A percentile compares a stretch with the other conserved stretches of the same genome.
Evolutionary conservation across 2,888 invertebrate genomes (phyloP).

Genomic region (Drosophila nr. perissopoda): DNA sequence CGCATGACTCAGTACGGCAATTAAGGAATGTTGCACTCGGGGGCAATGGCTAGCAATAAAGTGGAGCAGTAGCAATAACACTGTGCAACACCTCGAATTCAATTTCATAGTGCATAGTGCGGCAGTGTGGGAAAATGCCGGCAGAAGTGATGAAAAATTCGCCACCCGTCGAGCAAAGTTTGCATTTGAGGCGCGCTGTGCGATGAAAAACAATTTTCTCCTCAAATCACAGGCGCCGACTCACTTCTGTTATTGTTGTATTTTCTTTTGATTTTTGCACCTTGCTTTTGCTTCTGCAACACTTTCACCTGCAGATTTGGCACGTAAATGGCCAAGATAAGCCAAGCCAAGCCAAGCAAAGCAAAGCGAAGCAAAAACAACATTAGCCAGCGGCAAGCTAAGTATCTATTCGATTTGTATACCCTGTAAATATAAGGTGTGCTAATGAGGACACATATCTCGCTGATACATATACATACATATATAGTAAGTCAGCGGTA

Average conservation of each 20-base stretch:
- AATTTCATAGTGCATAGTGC: constrained; percentile 30
- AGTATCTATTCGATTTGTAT: constrained; percentile 38
- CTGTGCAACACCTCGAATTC: constrained; percentile 33
- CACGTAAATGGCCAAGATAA: constrained; percentile 74
- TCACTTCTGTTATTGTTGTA: constrained; percentile 3
- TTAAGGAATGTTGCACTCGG: constrained; percentile 62
- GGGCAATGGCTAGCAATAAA: constrained; percentile 30
- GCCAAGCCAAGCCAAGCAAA: constrained; percentile 35
- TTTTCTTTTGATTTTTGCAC: constrained; percentile 26
- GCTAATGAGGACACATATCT: background rate
- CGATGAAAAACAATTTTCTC: constrained; percentile 68
- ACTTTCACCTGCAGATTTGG: constrained; percentile 77
- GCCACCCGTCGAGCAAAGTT: constrained; percentile 26
- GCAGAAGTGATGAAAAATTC: constrained; percentile 10
- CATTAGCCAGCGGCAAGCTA: constrained; percentile 42
- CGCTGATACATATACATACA: too few species aligned
- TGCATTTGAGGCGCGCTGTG: constrained; percentile 22
- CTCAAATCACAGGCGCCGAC: constrained; percentile 13
- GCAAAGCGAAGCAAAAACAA: constrained; percentile 38
- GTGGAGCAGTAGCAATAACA: constrained; percentile 39
- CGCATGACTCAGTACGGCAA: constrained; percentile 69
- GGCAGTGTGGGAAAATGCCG: constrained; percentile 50
- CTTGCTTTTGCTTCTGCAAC: constrained; percentile 62
- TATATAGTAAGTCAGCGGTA: too few species aligned
- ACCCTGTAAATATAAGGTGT: constrained; percentile 6